Percentiles rank a stretch among this genome's conserved stretches.
phyloP scores from a whole-genome alignment of 2,797 vertebrate genomes.

The Rhinichthys osculus region DNA sequence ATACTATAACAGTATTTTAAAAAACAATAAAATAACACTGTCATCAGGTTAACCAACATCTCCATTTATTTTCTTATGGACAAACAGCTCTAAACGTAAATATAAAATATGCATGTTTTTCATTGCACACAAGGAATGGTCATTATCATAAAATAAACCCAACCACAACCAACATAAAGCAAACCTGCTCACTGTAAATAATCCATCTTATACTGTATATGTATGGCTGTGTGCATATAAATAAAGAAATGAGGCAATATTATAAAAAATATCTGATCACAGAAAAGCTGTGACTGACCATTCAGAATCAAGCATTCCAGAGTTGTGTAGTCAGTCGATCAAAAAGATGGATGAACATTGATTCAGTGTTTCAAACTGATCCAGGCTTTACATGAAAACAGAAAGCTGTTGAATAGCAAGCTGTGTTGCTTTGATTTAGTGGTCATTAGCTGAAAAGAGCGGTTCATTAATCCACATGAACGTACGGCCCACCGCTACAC shows the following conservation, averaged over 20 bases:
- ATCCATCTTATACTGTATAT: neutral
- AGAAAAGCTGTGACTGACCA: neutral
- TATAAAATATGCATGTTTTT: neutral
- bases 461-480: slow-evolving; percentile 15
- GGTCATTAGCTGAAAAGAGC: neutral
- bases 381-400: neutral
- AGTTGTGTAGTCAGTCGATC: neutral
- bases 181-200: neutral
- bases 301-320: neutral
- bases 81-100: neutral
- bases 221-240: neutral
- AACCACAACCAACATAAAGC: neutral
- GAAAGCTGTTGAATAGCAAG: neutral
- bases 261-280: neutral
- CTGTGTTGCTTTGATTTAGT: neutral
- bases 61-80: neutral
- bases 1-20: neutral
- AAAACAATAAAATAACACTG: neutral
- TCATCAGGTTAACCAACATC: neutral
- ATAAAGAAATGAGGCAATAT: neutral
- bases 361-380: neutral
- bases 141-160: neutral
- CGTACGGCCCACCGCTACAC: neutral
- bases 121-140: neutral
- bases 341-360: neutral